A percentile compares a stretch with the other conserved stretches of the same genome.
phyloP scores from a whole-genome alignment of 2,888 invertebrate genomes.

The Bruchidius siliquastri region DNA sequence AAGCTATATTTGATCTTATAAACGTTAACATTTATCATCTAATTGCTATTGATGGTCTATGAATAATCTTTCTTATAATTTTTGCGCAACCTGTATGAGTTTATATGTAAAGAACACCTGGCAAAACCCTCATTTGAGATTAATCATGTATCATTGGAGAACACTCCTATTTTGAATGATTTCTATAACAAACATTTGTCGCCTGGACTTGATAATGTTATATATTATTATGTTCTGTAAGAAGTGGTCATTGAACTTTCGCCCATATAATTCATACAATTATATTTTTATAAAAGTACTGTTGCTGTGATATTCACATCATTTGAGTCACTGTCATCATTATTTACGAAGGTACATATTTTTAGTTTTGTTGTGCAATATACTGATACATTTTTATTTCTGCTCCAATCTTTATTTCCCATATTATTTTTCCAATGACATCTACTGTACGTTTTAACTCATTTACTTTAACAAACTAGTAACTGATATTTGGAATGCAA shows the following conservation, averaged over 20 bases:
- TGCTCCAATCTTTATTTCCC: neutral
- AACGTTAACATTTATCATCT: too few species aligned
- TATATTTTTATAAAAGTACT: constrained; percentile 35
- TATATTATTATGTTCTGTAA: neutral
- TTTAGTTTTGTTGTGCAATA: neutral
- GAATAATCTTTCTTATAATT: too few species aligned
- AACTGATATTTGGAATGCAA: too few species aligned
- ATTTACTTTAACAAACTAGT: too few species aligned
- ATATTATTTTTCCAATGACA: neutral
- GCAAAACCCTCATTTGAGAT: neutral
- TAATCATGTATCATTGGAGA: neutral
- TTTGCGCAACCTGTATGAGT: too few species aligned
- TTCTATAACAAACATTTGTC: neutral
- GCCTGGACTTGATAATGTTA: neutral
- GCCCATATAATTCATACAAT: constrained; percentile 8
- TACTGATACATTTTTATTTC: neutral
- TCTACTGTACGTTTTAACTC: too few species aligned
- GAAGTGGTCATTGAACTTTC: constrained; percentile 8
- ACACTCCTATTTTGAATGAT: neutral
- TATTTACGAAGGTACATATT: constrained; percentile 2
- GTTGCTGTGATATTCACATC: constrained; percentile 45
- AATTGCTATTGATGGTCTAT: too few species aligned
- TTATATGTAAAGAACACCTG: too few species aligned
- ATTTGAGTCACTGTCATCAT: constrained; percentile 12
- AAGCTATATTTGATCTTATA: too few species aligned